Percentiles rank a stretch among this genome's conserved stretches.
These are phyloP conservation scores for Porites australiensis DNA, from an alignment of 64 coral and sea anemone genomes.

Conservation along the genomic window DNA sequence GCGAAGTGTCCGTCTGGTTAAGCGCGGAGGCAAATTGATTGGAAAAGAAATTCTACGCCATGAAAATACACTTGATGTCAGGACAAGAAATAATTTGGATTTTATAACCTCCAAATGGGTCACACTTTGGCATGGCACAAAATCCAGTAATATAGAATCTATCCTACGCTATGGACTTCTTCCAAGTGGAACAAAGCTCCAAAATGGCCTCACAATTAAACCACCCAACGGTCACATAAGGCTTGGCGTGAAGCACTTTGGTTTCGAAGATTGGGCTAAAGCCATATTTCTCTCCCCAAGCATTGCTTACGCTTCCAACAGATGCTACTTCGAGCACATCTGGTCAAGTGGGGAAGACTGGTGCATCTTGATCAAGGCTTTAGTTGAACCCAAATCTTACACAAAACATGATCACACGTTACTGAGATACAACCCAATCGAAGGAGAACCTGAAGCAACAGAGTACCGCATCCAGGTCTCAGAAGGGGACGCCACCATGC, in stretches of 20 bases:
- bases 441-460: conserved; percentile 41
- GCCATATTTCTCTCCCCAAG: conserved; percentile 70
- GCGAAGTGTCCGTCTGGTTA: background rate
- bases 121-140: conserved; percentile 59
- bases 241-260: background rate
- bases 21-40: conserved; percentile 4
- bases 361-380: conserved; percentile 65
- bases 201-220: background rate
- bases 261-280: conserved; percentile 42
- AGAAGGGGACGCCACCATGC: background rate
- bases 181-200: conserved; percentile 30
- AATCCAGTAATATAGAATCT: conserved; percentile 1
- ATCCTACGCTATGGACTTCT: conserved; percentile 40
- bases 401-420: conserved; percentile 36
- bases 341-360: background rate
- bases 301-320: conserved; percentile 40
- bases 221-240: background rate
- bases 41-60: conserved; percentile 54
- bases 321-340: conserved; percentile 22
- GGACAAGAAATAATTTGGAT: background rate
- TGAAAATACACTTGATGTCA: background rate
- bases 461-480: conserved; percentile 52
- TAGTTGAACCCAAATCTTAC: background rate
- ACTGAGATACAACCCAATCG: background rate
- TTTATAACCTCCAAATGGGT: conserved; percentile 15